These are phyloP conservation scores for Amazona vittata DNA, from an alignment of 2,113 vertebrate genomes.

Conservation along the genomic window DNA sequence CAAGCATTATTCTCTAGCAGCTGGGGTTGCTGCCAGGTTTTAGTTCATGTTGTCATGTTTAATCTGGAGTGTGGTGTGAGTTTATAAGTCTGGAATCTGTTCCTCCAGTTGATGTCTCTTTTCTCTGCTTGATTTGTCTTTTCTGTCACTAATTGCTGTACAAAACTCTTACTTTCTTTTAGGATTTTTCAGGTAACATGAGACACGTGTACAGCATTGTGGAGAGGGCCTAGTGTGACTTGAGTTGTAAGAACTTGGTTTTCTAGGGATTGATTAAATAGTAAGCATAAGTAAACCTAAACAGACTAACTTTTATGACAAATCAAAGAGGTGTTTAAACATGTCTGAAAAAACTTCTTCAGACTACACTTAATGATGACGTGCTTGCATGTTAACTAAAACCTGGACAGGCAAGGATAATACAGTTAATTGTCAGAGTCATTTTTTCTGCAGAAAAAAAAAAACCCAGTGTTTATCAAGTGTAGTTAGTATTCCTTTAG, in stretches of 20 bases:
- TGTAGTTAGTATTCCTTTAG: not conserved
- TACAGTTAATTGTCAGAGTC: not conserved
- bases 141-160: not conserved
- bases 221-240: not conserved
- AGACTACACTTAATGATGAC: not conserved
- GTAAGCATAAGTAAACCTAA: not conserved
- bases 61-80: not conserved
- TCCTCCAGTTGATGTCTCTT: not conserved
- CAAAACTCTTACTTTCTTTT: not conserved
- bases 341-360: not conserved
- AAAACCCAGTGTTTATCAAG: not conserved
- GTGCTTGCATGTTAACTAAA: not conserved
- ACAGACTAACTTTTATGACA: not conserved
- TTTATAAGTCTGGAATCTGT: not conserved
- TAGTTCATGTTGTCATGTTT: not conserved
- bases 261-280: not conserved
- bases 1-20: not conserved
- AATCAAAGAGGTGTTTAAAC: not conserved
- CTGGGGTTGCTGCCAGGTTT: not conserved
- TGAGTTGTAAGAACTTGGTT: not conserved
- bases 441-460: not conserved
- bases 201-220: not conserved
- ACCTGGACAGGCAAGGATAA: not conserved
- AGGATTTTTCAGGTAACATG: not conserved
- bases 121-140: not conserved